Evolutionary conservation across 2,113 vertebrate species (phyloP), one percentile per base, ranked within the genome.

Genomic region (Cyprinodon brontotheroides): DNA sequence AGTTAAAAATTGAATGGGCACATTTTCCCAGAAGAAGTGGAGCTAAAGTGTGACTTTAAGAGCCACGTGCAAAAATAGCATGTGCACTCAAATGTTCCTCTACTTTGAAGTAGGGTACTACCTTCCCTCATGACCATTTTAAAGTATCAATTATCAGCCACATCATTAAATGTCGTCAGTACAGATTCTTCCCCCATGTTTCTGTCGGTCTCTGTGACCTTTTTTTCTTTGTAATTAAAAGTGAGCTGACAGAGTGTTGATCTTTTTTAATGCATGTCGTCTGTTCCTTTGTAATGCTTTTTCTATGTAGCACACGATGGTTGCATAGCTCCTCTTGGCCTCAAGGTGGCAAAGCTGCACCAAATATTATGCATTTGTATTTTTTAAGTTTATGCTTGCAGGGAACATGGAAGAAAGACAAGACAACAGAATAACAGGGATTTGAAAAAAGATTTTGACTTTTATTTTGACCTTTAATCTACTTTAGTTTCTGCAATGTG

Each of bases 141-240:
- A 79, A 70, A 85, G 83, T 71, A 65, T 47, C 17, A 60, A 77
- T 86, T 76, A 68, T 70, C 69, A 37, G 43, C 79, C 83, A 88
- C 80, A 86, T 87, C 53, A 83, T 59, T 79, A 36, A 82, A 69
- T 60, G 39, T 89, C 80, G 45, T 81, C 82, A 80, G 81, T 82
- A 70, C 73, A 78, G 72, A 70, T 4, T 62, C 48, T 48, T 40
- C 75, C 68, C 73, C 70, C 65, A 74, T 53, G 67, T 61, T 76
- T 77, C 76, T 85, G 89, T 75, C 82, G 86, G 71, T 85, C 77
- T 68, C 43, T 86, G 71, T 79, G 78, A 87, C 85, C 84, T 3
- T 29, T 78, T 20, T 74, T 38, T 73, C 81, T 22, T 68, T 40
- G 37, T 38, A 77, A 84, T 88, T 87, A 85, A 83, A 82, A 79